Conservation (phyloP, 2,113 vertebrate genomes). For the Pithys albifrons region DNA sequence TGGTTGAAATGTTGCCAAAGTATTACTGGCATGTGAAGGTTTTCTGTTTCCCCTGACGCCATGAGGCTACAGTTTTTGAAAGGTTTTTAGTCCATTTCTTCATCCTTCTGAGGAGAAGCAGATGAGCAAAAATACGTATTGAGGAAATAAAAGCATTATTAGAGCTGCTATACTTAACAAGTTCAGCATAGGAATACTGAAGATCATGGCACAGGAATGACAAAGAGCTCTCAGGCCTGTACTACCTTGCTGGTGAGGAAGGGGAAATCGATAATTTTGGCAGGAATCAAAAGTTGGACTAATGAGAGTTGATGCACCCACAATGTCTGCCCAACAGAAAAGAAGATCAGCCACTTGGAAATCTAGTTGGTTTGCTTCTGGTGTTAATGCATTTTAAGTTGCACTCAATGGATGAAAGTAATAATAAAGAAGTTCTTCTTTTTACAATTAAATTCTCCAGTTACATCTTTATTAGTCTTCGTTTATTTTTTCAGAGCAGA, state of each 20-base stretch:
- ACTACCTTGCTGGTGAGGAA: not conserved
- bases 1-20: not conserved
- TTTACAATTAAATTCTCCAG: not conserved
- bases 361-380: not conserved
- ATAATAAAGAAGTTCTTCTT: not conserved
- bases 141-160: not conserved
- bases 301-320: not conserved
- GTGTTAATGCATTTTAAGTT: not conserved
- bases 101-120: not conserved
- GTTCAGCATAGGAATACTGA: not conserved
- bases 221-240: not conserved
- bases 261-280: not conserved
- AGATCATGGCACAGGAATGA: not conserved
- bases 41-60: not conserved
- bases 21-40: not conserved
- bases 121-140: not conserved
- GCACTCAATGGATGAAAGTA: not conserved
- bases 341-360: not conserved
- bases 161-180: not conserved
- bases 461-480: not conserved
- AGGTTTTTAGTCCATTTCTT: not conserved
- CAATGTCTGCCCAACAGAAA: not conserved
- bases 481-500: not conserved
- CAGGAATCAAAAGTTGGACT: not conserved
- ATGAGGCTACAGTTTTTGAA: not conserved